Evolutionary conservation across 2,797 vertebrate genomes (phyloP).

Genomic region (Arrhamphus sclerolepis): DNA sequence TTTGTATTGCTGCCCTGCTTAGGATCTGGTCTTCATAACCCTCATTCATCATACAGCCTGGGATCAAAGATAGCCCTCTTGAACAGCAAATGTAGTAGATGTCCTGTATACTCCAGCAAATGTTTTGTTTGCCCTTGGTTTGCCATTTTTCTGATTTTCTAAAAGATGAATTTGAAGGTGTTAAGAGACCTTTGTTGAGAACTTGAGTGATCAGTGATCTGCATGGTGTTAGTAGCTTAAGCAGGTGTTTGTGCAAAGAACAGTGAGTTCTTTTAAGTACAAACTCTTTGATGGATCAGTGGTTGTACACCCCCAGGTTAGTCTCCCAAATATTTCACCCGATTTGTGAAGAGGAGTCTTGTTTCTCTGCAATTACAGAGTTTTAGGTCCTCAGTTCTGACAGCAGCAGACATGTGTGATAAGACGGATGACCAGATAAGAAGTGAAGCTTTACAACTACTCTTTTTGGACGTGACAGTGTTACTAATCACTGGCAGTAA

Average conservation of each 20-base stretch:
- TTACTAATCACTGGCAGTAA: conserved; percentile 58
- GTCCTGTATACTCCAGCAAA: conserved; percentile 51
- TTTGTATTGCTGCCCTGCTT: conserved; percentile 72
- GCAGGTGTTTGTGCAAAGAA: conserved; percentile 63
- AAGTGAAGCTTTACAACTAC: conserved; percentile 50
- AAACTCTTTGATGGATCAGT: conserved; percentile 65
- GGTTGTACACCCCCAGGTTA: conserved; percentile 37
- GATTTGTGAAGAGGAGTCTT: conserved; percentile 48
- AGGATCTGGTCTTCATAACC: conserved; percentile 74
- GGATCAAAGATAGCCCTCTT: conserved; percentile 66
- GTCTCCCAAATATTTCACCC: conserved; percentile 38
- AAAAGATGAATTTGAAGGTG: conserved; percentile 45
- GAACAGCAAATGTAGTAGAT: conserved; percentile 59
- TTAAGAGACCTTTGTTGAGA: conserved; percentile 33
- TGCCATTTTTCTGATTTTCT: conserved; percentile 22
- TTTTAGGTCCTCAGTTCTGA: conserved; percentile 73
- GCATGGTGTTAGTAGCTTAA: conserved; percentile 27
- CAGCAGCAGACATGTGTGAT: conserved; percentile 72
- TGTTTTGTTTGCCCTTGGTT: conserved; percentile 52
- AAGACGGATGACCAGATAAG: conserved; percentile 61
- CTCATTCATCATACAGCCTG: conserved; percentile 71
- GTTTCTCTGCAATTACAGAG: conserved; percentile 74
- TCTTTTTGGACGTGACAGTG: conserved; percentile 56
- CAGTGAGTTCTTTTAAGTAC: conserved; percentile 49
- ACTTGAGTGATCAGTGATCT: conserved; percentile 27